Evolutionary conservation across 1,140 invertebrate species (phyloP), one percentile per base, ranked within the genome.

Genomic region (Homalodisca vitripennis): DNA sequence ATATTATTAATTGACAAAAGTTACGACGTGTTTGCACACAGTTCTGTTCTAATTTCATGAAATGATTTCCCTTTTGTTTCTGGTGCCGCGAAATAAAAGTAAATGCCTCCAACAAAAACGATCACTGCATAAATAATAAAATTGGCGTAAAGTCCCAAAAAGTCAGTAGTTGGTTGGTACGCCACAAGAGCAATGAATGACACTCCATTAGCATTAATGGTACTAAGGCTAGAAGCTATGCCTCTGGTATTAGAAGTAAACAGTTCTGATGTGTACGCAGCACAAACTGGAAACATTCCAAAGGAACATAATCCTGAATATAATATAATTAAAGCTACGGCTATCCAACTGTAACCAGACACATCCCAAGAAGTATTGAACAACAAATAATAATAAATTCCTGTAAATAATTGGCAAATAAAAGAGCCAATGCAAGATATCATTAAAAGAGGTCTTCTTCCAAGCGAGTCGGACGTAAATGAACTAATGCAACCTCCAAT

Each of bases 151-250:
- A 41, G 6, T 17, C 34, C 34, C 6, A 41, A 17, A 6, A 6
- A 41, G 6, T 17, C 76, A 14, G 70, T 71, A 55, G 76, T 47
- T 0, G 86, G 82, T 76, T 87, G 85, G 79, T 89, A 93, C 68
- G 89, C 85, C 75, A 88, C 89, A 27, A 90, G 90, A n/a, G 90
- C 83, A 1, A 90, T 77, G 71, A 93, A 92, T 48, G 89, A 88
- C 70, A 87, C 86, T 1, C 87, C 72, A 76, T 89, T 91, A 47
- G 88, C 89, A 70, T 86, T 86, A 65, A 89, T 82, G 62, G 91
- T 88, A 0, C 86, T 86, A 41, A 92, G 78, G 66, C 88, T 88
- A 30, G 87, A 85, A 3, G 91, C 90, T 55, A 85, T 82, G 31
- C 87, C 84, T 75, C 89, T 87, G 10, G 89, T 83, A 72, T 87